Base-by-base conservation (phyloP, 2,797 vertebrate species). In the Melanogrammus aeglefinus region DNA sequence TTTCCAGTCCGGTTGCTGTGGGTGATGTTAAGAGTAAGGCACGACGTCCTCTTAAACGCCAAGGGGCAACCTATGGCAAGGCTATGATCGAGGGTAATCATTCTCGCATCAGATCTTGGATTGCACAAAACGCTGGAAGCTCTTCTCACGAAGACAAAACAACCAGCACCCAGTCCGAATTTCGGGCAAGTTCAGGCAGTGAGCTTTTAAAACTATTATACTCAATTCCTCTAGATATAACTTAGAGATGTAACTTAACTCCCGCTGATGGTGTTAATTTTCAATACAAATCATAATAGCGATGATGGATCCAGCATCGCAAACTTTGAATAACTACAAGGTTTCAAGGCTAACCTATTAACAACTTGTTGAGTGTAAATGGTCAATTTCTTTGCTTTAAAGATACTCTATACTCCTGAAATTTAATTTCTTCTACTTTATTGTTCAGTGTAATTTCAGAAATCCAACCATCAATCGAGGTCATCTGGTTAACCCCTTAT, bases 181-280 rank as follows among this genome's bases (percentile, higher is more conserved):
- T 87, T 81, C 77, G 82, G 82, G 82, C 87, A 87, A 90, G 86
- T 92, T 88, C 89, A 90, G 81, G 78, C 86, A 91, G 93, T 93
- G 91, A 93, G 93, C 86, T 81, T 81, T 85, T 76, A 2, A 77
- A 74, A 82, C 83, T 31, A 86, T 27, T 84, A 57, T 74, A 1
- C 70, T 76, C 75, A 21, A 57, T 77, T 77, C 76, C 77, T 82
- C 16, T 51, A 75, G 41, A 77, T 24, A 39, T 80, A 44, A 82
- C 73, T 77, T 31, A 80, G 14, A 73, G 76, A 73, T 79, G 0
- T 12, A 73, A 77, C 41, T 14, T 21, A 69, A 69, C 63, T 24
- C 38, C 12, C 29, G 13, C 24, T 79, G 29, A 41, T 81, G 16
- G 66, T 75, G 75, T 73, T 36, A 72, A 63, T 9, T 75, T 12